phyloP scores from a whole-genome alignment of 2,113 vertebrate species.

The Sceloporus tristichus region DNA sequence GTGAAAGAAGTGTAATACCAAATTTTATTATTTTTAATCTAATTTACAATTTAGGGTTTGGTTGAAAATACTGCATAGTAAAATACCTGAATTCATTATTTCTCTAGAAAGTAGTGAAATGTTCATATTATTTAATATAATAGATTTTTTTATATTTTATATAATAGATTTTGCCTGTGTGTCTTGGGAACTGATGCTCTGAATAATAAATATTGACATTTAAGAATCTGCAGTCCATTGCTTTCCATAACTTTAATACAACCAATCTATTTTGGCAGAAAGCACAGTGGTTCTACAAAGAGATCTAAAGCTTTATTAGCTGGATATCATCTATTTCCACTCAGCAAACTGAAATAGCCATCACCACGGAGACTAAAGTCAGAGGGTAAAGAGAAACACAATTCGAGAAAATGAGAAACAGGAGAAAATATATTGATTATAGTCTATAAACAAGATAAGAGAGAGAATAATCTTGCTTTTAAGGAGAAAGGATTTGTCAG shows the following conservation, averaged over 20 bases:
- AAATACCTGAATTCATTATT: slow-evolving; percentile 41
- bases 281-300: not conserved
- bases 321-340: not conserved
- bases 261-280: not conserved
- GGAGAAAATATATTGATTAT: slow-evolving; percentile 2
- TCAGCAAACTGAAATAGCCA: slow-evolving; percentile 24
- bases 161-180: slow-evolving; percentile 7
- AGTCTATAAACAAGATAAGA: not conserved
- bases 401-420: slow-evolving; percentile 51
- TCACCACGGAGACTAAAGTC: slow-evolving; percentile 32
- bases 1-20: slow-evolving; percentile 54
- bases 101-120: slow-evolving; percentile 41
- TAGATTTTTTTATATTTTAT: no score
- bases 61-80: slow-evolving; percentile 42
- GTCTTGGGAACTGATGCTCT: slow-evolving; percentile 37
- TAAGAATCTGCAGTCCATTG: slow-evolving; percentile 44
- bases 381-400: slow-evolving; percentile 40
- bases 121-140: slow-evolving; percentile 29
- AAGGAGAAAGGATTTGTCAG: slow-evolving; percentile 41
- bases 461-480: slow-evolving; percentile 12
- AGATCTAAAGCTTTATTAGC: not conserved
- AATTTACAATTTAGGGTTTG: slow-evolving; percentile 7
- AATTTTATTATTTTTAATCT: slow-evolving; percentile 67
- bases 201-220: slow-evolving; percentile 41
- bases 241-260: slow-evolving; percentile 24